These are phyloP conservation scores for Tolypeutes matacus DNA, from an alignment of 2,797 vertebrate genomes.

Conservation along the genomic window DNA sequence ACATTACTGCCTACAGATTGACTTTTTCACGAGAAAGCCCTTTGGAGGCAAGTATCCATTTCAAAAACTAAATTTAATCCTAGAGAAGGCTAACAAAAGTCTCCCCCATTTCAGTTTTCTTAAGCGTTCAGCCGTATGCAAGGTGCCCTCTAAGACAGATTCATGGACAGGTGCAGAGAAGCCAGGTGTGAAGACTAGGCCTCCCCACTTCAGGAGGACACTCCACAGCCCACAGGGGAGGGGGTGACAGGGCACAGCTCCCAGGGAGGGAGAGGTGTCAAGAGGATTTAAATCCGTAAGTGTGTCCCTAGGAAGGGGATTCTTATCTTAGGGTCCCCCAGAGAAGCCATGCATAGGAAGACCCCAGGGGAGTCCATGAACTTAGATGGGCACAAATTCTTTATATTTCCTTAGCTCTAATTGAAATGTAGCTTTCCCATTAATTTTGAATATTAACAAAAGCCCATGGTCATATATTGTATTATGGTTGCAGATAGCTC, in stretches of 20 bases:
- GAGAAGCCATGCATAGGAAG: background rate
- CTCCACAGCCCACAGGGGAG: background rate
- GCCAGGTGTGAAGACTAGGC: background rate
- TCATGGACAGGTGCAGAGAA: background rate
- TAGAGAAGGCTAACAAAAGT: constrained; percentile 15
- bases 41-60: constrained; percentile 25
- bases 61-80: constrained; percentile 41
- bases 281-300: background rate
- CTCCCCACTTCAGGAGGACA: background rate
- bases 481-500: background rate
- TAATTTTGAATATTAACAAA: background rate
- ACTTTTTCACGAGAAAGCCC: background rate
- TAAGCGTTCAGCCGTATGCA: background rate
- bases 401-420: background rate
- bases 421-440: constrained; percentile 19
- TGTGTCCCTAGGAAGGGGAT: background rate
- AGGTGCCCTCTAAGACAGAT: background rate
- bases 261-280: background rate
- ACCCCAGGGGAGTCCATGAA: background rate
- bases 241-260: background rate
- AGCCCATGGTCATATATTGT: background rate
- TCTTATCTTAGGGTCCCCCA: background rate
- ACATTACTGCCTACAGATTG: background rate
- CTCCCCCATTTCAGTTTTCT: background rate
- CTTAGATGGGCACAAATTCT: background rate